These are phyloP conservation scores for Ephydatia muelleri DNA, from an alignment of 37 sponge, comb jelly and placozoan genomes.

Conservation along the genomic window DNA sequence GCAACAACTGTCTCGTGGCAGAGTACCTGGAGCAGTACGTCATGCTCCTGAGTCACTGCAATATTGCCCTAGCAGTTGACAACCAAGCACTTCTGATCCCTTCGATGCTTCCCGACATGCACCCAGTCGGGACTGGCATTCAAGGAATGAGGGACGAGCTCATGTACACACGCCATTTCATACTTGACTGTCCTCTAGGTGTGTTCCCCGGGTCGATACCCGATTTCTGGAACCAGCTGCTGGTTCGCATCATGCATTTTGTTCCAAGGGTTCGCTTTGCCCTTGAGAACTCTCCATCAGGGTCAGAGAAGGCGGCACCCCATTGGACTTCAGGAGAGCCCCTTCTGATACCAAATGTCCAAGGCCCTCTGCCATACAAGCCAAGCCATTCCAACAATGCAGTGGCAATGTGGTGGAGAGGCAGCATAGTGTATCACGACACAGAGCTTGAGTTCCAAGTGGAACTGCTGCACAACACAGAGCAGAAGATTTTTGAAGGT, in stretches of 20 bases:
- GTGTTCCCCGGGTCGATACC: not conserved
- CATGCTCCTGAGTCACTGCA: slow-evolving; percentile 55
- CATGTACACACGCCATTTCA: not conserved
- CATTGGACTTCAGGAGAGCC: not conserved
- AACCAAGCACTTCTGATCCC: slow-evolving; percentile 52
- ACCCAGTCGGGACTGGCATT: not conserved
- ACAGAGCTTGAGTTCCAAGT: not conserved
- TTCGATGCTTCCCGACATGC: slow-evolving; percentile 46
- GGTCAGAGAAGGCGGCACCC: not conserved
- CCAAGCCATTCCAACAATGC: not conserved
- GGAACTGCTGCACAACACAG: not conserved
- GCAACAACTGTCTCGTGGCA: slow-evolving; percentile 40
- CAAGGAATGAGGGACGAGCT: not conserved
- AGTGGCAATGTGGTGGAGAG: not conserved
- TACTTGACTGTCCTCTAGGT: not conserved
- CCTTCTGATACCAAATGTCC: not conserved
- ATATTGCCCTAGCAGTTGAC: slow-evolving; percentile 72
- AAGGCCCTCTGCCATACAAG: not conserved
- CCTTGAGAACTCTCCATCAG: not conserved
- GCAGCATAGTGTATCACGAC: not conserved
- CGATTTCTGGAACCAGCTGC: not conserved
- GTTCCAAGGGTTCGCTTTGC: not conserved
- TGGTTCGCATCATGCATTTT: not conserved
- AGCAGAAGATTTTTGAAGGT: slow-evolving; percentile 8
- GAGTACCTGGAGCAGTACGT: slow-evolving; percentile 66